phyloP scores from a whole-genome alignment of 2,888 invertebrate species.

The Sinelater perroti region DNA sequence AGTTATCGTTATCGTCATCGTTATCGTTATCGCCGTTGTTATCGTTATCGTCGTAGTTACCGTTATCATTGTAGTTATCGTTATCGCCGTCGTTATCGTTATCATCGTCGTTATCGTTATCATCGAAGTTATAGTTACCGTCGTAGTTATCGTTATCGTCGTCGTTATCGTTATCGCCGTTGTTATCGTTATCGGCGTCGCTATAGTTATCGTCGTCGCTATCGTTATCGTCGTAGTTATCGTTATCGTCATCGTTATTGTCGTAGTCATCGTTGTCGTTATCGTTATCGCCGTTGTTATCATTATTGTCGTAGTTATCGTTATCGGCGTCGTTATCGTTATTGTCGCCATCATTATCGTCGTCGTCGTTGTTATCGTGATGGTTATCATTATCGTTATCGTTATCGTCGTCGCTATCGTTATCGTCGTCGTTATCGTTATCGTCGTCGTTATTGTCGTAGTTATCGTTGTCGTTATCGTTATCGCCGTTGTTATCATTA shows the following conservation, averaged over 20 bases:
- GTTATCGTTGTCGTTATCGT: neutral
- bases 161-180: neutral
- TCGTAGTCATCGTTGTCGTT: neutral
- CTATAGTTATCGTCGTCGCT: neutral
- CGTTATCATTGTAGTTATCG: neutral
- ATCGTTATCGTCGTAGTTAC: neutral
- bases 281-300: neutral
- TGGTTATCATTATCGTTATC: neutral
- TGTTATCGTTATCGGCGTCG: neutral
- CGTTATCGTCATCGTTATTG: neutral
- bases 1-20: too few species aligned
- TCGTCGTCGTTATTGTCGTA: neutral
- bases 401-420: neutral
- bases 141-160: neutral
- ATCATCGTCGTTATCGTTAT: neutral
- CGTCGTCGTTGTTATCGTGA: neutral
- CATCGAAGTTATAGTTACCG: neutral
- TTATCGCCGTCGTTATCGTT: neutral
- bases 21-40: neutral
- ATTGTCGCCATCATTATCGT: neutral
- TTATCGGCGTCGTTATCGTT: neutral
- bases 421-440: neutral
- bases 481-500: neutral
- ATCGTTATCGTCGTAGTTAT: neutral
- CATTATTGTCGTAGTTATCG: neutral